A percentile compares a stretch with the other conserved stretches of the same genome.
These are phyloP conservation scores for Stratiomys singularior DNA, from an alignment of 2,888 invertebrate genomes.

Conservation along the genomic window DNA sequence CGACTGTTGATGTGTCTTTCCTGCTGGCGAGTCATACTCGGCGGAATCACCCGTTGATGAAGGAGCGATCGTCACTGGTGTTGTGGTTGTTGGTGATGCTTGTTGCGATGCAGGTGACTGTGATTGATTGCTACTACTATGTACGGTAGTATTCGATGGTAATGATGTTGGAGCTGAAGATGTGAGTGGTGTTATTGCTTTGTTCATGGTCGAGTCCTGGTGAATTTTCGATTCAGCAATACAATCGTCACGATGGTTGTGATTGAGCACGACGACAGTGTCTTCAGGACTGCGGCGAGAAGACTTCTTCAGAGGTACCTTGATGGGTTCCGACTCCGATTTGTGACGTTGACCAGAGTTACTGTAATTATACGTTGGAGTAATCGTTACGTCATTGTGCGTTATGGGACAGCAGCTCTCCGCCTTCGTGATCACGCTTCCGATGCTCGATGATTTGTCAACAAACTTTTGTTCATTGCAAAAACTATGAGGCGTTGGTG, in stretches of 20 bases:
- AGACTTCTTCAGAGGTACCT: slow-evolving; percentile 59
- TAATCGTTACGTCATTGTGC: slow-evolving; percentile 41
- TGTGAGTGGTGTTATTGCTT: slow-evolving; percentile 11
- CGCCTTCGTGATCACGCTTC: slow-evolving; percentile 55
- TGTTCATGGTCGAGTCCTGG: slow-evolving; percentile 26
- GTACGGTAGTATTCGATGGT: neutral
- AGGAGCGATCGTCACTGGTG: slow-evolving; percentile 13
- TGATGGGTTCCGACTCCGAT: slow-evolving; percentile 55
- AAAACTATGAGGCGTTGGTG: slow-evolving; percentile 11
- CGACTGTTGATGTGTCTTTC: neutral
- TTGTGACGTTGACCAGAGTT: slow-evolving; percentile 48
- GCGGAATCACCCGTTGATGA: slow-evolving; percentile 59
- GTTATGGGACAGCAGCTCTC: slow-evolving; percentile 47
- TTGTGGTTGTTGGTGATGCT: slow-evolving; percentile 23
- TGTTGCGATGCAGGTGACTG: slow-evolving; percentile 34
- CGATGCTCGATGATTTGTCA: slow-evolving; percentile 41
- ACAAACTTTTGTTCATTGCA: slow-evolving; percentile 1
- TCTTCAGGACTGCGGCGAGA: slow-evolving; percentile 58
- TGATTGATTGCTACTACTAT: neutral
- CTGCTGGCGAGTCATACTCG: slow-evolving; percentile 54
- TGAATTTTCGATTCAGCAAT: slow-evolving; percentile 46
- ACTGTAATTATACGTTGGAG: slow-evolving; percentile 32
- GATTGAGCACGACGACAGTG: slow-evolving; percentile 55
- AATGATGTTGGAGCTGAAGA: neutral
- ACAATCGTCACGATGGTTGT: slow-evolving; percentile 50